These are phyloP conservation scores for Pimpla rufipes DNA, from an alignment of 2,888 invertebrate genomes.

Conservation along the genomic window DNA sequence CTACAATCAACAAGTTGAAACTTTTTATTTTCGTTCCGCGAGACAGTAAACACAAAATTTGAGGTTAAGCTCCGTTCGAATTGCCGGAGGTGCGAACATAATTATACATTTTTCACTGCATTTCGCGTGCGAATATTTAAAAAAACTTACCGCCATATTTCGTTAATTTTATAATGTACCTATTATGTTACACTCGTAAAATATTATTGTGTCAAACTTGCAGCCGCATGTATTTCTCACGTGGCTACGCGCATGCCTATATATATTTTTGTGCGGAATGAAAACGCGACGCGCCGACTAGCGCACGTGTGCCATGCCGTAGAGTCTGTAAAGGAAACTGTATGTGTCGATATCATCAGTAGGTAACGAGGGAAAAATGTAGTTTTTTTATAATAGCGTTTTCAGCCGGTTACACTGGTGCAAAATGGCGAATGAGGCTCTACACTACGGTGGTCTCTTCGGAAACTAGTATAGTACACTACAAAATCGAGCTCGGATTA, in stretches of 20 bases:
- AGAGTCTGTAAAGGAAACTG: background rate
- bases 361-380: no score
- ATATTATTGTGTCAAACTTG: conserved; percentile 47
- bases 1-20: conserved; percentile 77
- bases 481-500: no score
- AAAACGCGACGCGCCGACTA: background rate
- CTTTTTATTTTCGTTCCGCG: background rate
- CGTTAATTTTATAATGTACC: conserved; percentile 32
- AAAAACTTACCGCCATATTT: conserved; percentile 63
- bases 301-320: background rate
- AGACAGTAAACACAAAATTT: conserved; percentile 1
- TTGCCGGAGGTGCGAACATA: background rate
- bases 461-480: no score
- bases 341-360: no score
- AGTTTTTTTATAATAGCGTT: no score
- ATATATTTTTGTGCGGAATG: background rate
- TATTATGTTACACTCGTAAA: conserved; percentile 24
- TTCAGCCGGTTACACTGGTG: no score
- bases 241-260: conserved; percentile 34
- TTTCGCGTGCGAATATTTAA: background rate
- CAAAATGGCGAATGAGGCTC: no score
- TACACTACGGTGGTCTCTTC: no score
- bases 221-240: conserved; percentile 55
- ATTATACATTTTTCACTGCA: background rate
- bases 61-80: background rate